Evolutionary conservation across 1,140 invertebrate genomes (phyloP), one percentile per base, ranked within the genome.

Genomic region (Bombus affinis): DNA sequence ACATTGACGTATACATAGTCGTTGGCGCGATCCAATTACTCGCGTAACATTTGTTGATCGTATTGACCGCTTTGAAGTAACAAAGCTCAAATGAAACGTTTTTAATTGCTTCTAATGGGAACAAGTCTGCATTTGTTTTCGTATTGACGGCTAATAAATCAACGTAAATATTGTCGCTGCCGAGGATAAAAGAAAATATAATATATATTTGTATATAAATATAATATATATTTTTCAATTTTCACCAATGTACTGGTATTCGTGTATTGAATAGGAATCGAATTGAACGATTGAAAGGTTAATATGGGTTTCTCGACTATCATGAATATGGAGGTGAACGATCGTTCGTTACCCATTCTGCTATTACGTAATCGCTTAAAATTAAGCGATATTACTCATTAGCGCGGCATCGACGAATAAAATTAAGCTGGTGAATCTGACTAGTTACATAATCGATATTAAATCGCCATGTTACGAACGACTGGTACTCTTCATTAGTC

Each of bases 341-440:
- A 25, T 10, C 74, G 25, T 28, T 37, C 59, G 62, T 47, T 66
- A n/a, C n/a, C 8, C 77, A 18, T 8, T 28, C n/a, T 35, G 32
- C 13, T 44, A 35, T 73, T 73, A 44, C 8, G n/a, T 44, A 79
- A 66, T 79, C 39, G 32, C 39, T 32, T 66, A 66, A 42, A 79
- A 79, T 79, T 79, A 66, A 32, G 57, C 22, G 62, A 79, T 79
- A 79, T 66, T 66, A 28, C 39, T 44, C 62, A 79, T 66, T 66
- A 66, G n/a, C 39, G 39, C 39, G n/a, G 28, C 39, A 37, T 66
- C 32, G 77, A 47, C n/a, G 32, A 79, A 68, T 66, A 8, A 35
- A 79, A 66, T 79, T 79, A 79, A 79, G 18, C 62, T 1, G 37
- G 10, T 32, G 15, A 13, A 66, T n/a, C 28, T 62, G 12, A 9